phyloP scores from a whole-genome alignment of 2,113 vertebrate species.

The Poeciliopsis occidentalis region DNA sequence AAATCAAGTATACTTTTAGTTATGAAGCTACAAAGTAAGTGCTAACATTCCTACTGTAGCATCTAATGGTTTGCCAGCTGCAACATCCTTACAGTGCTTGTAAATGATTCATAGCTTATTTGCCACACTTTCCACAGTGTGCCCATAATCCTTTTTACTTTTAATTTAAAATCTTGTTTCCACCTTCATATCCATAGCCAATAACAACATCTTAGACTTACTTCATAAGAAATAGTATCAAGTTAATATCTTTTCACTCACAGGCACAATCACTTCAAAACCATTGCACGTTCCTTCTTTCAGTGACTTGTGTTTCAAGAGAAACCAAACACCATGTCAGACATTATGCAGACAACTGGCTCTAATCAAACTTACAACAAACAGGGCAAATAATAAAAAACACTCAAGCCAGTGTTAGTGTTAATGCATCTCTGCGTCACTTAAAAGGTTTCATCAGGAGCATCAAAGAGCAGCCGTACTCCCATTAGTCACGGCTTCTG shows the following conservation, averaged over 20 bases:
- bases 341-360: slow-evolving; percentile 41
- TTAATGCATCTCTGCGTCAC: slow-evolving; percentile 46
- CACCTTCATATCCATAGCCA: background rate
- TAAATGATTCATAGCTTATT: background rate
- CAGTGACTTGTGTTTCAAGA: background rate
- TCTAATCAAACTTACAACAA: slow-evolving; percentile 41
- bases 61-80: background rate
- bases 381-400: slow-evolving; percentile 26
- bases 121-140: background rate
- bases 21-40: background rate
- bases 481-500: slow-evolving; percentile 60
- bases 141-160: background rate
- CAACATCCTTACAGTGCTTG: background rate
- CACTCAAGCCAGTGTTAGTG: slow-evolving; percentile 4
- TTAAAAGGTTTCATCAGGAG: slow-evolving; percentile 29
- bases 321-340: slow-evolving; percentile 17
- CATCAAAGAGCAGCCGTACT: slow-evolving; percentile 54
- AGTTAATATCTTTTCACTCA: background rate
- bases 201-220: background rate
- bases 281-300: background rate
- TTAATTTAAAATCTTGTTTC: background rate
- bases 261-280: background rate
- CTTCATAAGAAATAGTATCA: too few relatives aligned
- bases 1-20: background rate
- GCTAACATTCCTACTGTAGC: background rate